Percentiles rank a stretch among this genome's conserved stretches.
These are phyloP conservation scores for Drosophila anomalata DNA, from an alignment of 2,888 invertebrate species.

Conservation along the genomic window DNA sequence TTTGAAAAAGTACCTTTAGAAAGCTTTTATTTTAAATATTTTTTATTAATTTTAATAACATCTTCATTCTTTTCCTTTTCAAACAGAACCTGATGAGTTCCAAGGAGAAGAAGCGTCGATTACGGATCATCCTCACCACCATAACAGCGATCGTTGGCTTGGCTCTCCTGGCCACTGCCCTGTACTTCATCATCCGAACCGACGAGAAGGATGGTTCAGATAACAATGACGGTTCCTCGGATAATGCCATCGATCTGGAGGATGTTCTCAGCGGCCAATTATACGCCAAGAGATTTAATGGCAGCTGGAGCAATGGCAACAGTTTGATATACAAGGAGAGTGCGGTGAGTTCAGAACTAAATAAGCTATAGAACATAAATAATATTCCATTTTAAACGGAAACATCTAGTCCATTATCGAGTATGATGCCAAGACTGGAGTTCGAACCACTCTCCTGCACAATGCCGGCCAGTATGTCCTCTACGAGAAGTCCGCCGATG, in stretches of 20 bases:
- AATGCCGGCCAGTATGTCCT: constrained; percentile 68
- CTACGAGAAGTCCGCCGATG: constrained; percentile 88
- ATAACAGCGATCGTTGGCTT: constrained; percentile 86
- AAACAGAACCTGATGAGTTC: constrained; percentile 86
- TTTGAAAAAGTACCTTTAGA: background rate
- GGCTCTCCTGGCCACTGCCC: constrained; percentile 86
- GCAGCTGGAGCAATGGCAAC: constrained; percentile 90
- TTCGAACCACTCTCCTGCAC: constrained; percentile 57
- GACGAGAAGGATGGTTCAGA: constrained; percentile 45
- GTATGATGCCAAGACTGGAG: constrained; percentile 67
- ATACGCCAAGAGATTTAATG: constrained; percentile 89
- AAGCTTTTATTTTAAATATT: no score
- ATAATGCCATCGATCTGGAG: constrained; percentile 85
- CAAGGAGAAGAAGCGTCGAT: constrained; percentile 85
- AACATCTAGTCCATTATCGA: constrained; percentile 76
- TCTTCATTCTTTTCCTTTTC: constrained; percentile 48
- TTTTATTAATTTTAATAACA: background rate
- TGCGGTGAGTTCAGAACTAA: constrained; percentile 60
- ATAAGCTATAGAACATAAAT: background rate
- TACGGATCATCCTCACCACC: constrained; percentile 85
- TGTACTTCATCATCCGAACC: constrained; percentile 85
- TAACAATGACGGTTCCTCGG: constrained; percentile 81
- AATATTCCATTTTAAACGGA: constrained; percentile 1
- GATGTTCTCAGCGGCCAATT: constrained; percentile 89
- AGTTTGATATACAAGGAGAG: constrained; percentile 87